Evolutionary conservation across 2,113 vertebrate genomes (phyloP), one percentile per base, ranked within the genome.

Genomic region (Lontra canadensis): DNA sequence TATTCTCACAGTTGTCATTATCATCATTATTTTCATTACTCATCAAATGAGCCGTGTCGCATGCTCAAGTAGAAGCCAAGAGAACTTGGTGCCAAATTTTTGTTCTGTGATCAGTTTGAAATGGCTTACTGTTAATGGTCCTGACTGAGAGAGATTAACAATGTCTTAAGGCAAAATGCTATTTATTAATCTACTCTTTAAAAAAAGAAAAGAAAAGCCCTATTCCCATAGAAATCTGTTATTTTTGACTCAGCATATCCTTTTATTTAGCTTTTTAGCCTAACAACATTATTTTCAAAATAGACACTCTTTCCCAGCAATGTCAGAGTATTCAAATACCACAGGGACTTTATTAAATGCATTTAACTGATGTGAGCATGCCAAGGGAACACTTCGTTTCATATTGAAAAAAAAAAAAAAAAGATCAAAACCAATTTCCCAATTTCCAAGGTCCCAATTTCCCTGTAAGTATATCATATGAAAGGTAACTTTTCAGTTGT

Each of bases 1-100:
- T 65, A 59, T n/a, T 76, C 57, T 96, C 17, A 81, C 1, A 65
- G 78, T 88, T 92, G 82, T 82, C 69, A 59, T 95, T 93, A 82
- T n/a, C 57, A 79, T 92, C 88, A 80, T 67, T 94, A 83, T 83
- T 90, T 95, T 84, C 92, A 97, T 90, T 94, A 90, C 76, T 98
- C 89, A 73, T 85, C 92, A 97, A 98, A 97, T 96, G 92, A 97
- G 92, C 36, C 39, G 4, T 81, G 47, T 3, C 71, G 12, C 52
- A 84, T 31, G 18, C 31, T 97, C 67, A 49, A 90, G 25, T 49
- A 61, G 96, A 97, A 81, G 47, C 90, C 57, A 73, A 90, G 67
- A 67, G 25, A 76, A 57, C 4, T 1, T 49, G 71, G 20, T 67
- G 83, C 29, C 80, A 84, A 84, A 23, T 88, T 78, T 90, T 39